Evolutionary conservation across 1,140 invertebrate species (phyloP).

Genomic region (Vanessa atalanta): DNA sequence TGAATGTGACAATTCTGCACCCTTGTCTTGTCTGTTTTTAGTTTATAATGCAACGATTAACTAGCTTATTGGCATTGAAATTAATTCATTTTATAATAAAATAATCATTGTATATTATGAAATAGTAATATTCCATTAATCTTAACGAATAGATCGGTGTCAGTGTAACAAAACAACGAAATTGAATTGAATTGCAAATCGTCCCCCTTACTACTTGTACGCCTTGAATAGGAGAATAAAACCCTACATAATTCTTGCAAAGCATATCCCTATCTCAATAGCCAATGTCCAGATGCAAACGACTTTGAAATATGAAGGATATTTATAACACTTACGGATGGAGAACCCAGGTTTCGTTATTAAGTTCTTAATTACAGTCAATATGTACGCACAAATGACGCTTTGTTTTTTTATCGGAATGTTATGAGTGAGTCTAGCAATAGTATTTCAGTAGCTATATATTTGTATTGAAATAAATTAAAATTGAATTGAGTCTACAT

Average conservation of each 20-base stretch:
- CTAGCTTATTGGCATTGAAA: conserved; percentile 18
- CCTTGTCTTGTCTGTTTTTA: conserved; percentile 58
- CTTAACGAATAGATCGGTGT: too few species aligned
- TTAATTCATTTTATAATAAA: too few species aligned
- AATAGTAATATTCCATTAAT: too few species aligned
- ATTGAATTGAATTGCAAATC: too few species aligned
- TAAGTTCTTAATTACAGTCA: conserved; percentile 33
- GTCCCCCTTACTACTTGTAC: background rate
- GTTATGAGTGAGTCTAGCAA: too few species aligned
- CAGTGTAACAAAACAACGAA: too few species aligned
- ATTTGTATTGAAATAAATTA: too few species aligned
- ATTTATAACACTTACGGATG: conserved; percentile 60
- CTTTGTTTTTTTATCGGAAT: background rate
- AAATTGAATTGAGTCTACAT: background rate
- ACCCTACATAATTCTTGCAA: conserved; percentile 63
- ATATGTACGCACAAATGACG: background rate
- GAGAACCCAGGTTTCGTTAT: conserved; percentile 35
- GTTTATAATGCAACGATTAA: conserved; percentile 43
- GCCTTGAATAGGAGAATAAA: conserved; percentile 26
- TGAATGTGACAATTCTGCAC: conserved; percentile 72
- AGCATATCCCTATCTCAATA: conserved; percentile 63
- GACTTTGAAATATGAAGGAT: conserved; percentile 78
- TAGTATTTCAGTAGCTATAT: too few species aligned
- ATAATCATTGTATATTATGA: too few species aligned
- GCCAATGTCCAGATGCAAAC: conserved; percentile 76